Base-by-base conservation (phyloP, 2,888 invertebrate species). In the Volucella bombylans region DNA sequence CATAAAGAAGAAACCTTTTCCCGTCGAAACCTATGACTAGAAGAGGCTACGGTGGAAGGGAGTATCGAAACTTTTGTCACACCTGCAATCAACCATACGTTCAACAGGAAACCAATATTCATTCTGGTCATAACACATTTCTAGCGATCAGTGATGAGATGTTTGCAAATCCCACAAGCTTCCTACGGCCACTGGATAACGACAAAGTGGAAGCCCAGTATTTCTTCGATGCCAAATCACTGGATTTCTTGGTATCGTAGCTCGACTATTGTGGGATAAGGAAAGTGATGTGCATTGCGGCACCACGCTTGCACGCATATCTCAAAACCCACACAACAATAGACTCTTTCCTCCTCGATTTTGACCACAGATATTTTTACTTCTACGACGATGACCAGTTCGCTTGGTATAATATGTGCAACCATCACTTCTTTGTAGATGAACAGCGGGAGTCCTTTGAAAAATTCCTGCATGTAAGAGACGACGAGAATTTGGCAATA, bases 371-470 rank as follows among this genome's bases (percentile, higher is more conserved):
- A 89, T 94, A 95, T 89, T 93, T 93, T 76, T 92, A 93, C 87
- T 96, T 96, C 88, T 93, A 94, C 87, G 93, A 93, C 0, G 93
- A 94, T 0, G 89, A 93, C 12, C 93, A 94, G 88, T 97, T 94
- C 89, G 94, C 95, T 39, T 95, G 95, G 94, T 98, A 96, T 92
- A 98, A 98, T 91, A 95, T 97, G 94, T 97, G 98, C 90, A 98
- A 98, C 89, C 94, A 97, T 91, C 94, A 96, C 89, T 96, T 98
- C 89, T 97, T 97, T 89, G 93, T 94, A 86, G 93, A 94, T 74
- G 92, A 92, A 43, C 73, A 81, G n/a, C 69, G 76, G 6, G 10
- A 3, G 0, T 9, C 14, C 12, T 43, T 76, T 38, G 85, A 65
- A 38, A 23, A 12, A 8, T 81, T 73, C 9, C n/a, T 85, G 1